Conservation (phyloP, 2,888 invertebrate genomes). For the Myopa testacea region DNA sequence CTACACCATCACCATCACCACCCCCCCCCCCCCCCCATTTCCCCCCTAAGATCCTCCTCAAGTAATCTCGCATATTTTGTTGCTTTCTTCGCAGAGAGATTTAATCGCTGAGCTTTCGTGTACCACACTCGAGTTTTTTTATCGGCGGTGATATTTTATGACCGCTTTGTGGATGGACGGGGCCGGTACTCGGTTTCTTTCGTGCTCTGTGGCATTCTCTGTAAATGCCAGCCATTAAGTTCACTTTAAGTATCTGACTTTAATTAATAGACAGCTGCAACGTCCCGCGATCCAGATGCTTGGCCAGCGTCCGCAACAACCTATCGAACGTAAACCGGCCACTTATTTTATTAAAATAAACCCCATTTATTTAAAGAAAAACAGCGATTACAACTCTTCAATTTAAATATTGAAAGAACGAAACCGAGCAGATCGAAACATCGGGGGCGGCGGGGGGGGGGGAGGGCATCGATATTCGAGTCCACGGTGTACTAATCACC, state of each 20-base stretch:
- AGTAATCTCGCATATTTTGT: too few species aligned
- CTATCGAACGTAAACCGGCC: neutral
- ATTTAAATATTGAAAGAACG: neutral
- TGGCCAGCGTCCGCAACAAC: neutral
- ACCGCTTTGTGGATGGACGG: too few species aligned
- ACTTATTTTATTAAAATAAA: conserved; percentile 3
- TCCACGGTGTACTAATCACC: neutral
- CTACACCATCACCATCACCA: too few species aligned
- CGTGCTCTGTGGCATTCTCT: conserved; percentile 7
- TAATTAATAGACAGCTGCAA: neutral
- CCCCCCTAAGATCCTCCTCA: too few species aligned
- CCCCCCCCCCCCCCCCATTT: too few species aligned
- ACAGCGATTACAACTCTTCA: neutral
- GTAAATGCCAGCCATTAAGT: conserved; percentile 12
- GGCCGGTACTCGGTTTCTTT: too few species aligned
- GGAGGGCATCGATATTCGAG: neutral
- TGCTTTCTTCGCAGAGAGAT: too few species aligned
- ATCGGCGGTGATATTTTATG: too few species aligned
- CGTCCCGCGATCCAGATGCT: neutral
- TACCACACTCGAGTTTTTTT: too few species aligned
- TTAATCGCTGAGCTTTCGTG: too few species aligned
- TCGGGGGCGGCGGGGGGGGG: neutral
- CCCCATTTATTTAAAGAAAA: neutral
- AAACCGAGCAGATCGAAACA: neutral
- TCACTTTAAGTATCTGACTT: neutral